Base-by-base conservation (phyloP, 2,797 vertebrate species). In the Poecilia gillii region DNA sequence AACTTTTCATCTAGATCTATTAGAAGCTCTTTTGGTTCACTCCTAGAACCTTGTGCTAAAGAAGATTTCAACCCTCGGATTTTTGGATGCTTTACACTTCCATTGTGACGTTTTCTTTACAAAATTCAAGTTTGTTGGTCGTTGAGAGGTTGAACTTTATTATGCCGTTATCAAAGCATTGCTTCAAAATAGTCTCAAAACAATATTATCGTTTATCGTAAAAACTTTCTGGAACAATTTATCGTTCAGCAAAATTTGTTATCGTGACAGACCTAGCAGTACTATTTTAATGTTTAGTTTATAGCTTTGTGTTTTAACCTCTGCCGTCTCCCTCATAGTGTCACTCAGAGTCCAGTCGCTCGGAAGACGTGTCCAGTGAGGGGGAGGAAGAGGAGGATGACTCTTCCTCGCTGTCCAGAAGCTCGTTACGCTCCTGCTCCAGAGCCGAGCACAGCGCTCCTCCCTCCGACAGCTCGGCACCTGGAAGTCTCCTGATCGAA, bases 331-430 rank as follows among this genome's bases (percentile, higher is more conserved):
- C 41, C 9, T 0, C 55, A 0, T 28, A 96, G 96, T 95, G 94
- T 86, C 97, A 97, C 87, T 98, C 98, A 0, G 98, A 99, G 88
- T 99, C 98, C 66, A 99, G 98, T 85, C 97, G 96, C 73, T 99
- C 98, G 0, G 98, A 99, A 89, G 98, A 99, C 70, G 95, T 96
- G 59, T 99, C 98, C 86, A 99, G 98, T 79, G 98, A 97, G 2
- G 98, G 97, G 0, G 98, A 98, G 55, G 98, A 98, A 87, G 97
- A 97, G 25, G 94, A 94, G 57, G 74, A 96, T 0, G 93, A 95
- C 53, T 95, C 93, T 66, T 93, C 91, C 31, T 99, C 94, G 82
- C 96, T 89, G 91, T 99, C 98, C 49, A 97, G 97, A 1, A 97
- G 96, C 93, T 98, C 97, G 0, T 94, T 98, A 16, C 96, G 95